These are phyloP conservation scores for Heliornis fulica DNA, from an alignment of 2,113 vertebrate genomes.

Conservation along the genomic window DNA sequence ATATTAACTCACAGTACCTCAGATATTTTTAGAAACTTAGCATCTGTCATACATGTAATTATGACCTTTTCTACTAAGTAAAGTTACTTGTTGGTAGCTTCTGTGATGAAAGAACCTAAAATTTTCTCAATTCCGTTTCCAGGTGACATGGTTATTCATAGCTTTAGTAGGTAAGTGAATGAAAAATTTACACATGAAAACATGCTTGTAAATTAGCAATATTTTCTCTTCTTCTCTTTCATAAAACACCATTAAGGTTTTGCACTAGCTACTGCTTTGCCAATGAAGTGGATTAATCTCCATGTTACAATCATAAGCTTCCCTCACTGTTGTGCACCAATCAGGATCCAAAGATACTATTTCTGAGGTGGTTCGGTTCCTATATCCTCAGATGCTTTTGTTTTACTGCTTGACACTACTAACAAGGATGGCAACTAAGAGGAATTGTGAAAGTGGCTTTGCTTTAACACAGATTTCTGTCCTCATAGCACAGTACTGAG, in stretches of 20 bases:
- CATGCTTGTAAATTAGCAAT: background rate
- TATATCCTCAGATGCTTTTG: fast-evolving
- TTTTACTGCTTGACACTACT: background rate
- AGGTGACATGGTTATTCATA: background rate
- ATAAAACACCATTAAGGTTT: background rate
- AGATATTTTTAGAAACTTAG: background rate
- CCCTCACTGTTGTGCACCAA: fast-evolving
- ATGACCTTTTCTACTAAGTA: background rate
- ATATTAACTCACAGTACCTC: background rate
- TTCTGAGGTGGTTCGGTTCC: background rate
- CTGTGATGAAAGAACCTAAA: background rate
- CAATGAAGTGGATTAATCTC: background rate
- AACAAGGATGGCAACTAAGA: background rate
- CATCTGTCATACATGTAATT: background rate
- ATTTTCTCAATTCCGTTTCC: background rate
- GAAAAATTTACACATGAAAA: background rate
- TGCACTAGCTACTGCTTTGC: background rate
- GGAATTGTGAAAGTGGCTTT: background rate
- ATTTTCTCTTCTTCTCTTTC: background rate
- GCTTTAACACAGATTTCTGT: background rate
- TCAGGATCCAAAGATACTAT: background rate
- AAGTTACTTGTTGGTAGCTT: background rate
- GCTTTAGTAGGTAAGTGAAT: background rate
- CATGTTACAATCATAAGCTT: background rate
- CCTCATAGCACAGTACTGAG: background rate